A percentile compares a stretch with the other conserved stretches of the same genome.
Evolutionary conservation across 2,888 invertebrate genomes (phyloP).

Genomic region (Sympetrum striolatum): DNA sequence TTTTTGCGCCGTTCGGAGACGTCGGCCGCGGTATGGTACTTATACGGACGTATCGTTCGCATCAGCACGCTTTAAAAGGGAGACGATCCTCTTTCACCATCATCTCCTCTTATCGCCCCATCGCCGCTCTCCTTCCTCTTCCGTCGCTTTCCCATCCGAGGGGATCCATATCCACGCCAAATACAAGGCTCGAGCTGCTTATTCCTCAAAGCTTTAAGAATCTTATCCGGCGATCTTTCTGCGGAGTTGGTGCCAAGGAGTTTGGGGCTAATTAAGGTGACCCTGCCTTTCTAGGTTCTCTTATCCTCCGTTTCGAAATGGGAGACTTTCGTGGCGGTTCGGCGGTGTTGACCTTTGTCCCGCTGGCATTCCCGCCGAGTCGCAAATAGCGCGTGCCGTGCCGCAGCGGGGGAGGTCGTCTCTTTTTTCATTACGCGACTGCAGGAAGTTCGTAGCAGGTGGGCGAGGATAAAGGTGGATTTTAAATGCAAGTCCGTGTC

Average conservation of each 20-base stretch:
- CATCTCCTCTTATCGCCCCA: not conserved
- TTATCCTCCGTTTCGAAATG: not conserved
- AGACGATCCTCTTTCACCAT: not conserved
- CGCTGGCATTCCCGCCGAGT: not conserved
- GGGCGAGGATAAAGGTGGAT: not conserved
- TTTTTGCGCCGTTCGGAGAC: not conserved
- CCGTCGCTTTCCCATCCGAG: not conserved
- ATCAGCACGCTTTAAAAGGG: not conserved
- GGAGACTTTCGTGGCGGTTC: not conserved
- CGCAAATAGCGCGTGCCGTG: not conserved
- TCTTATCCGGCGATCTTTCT: conserved; percentile 5
- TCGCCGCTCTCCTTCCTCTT: not conserved
- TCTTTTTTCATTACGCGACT: not conserved
- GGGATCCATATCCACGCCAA: conserved; percentile 8
- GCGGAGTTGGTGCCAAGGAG: conserved; percentile 29
- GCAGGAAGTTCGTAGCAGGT: not conserved
- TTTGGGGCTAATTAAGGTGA: conserved; percentile 10
- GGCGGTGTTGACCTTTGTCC: not conserved
- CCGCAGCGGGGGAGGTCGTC: not conserved
- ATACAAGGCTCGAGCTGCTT: not conserved
- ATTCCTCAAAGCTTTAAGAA: conserved; percentile 5
- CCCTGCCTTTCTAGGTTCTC: not conserved
- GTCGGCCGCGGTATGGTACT: not conserved
- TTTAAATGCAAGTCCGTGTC: not conserved
- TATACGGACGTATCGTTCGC: not conserved